Evolutionary conservation across 1,140 invertebrate genomes (phyloP), one percentile per base, ranked within the genome.

Genomic region (Sarcophaga bullata): DNA sequence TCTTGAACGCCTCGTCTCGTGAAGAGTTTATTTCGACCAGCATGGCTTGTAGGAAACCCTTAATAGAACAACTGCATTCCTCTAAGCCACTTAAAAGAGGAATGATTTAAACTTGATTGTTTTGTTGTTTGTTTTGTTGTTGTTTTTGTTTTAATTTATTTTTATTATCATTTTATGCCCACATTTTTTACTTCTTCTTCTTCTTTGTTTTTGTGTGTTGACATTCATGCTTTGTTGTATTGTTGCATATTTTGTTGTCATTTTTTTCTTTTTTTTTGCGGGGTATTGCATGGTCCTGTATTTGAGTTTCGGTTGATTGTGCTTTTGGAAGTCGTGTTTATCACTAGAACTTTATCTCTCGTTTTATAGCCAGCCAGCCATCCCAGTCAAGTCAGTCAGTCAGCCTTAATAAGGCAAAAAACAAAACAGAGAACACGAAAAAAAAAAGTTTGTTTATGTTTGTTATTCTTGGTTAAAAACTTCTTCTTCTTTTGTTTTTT

Each of bases 271-370:
- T 4, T 2, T 37, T 37, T 37, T 37, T 37, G 25, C 1, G 25
- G 25, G 25, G 25, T 1, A 37, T 37, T n/a, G n/a, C n/a, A 37
- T 4, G 4, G 4, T 4, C 25, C 1, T 37, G 25, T 37, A 37
- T 37, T 37, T 37, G 4, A 37, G 25, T 37, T 4, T 37, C 1
- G 50, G 1, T 52, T 13, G 13, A 6, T n/a, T 68, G 62, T 48
- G 68, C 37, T 73, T 49, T 76, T 52, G 15, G 15, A 17, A 17
- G 17, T 52, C 17, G 25, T 76, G 73, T 76, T 78, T 78, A 78
- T 78, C 75, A 78, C 49, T 48, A 78, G 49, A 78, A 78, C 75
- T 78, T 78, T 78, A 78, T 78, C 75, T 37, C 4, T 78, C n/a
- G n/a, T 19, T 78, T 37, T 78, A 78, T 78, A 4, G 25, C 25